phyloP scores from a whole-genome alignment of 2,797 vertebrate genomes.

The Halcyon leucocephala region DNA sequence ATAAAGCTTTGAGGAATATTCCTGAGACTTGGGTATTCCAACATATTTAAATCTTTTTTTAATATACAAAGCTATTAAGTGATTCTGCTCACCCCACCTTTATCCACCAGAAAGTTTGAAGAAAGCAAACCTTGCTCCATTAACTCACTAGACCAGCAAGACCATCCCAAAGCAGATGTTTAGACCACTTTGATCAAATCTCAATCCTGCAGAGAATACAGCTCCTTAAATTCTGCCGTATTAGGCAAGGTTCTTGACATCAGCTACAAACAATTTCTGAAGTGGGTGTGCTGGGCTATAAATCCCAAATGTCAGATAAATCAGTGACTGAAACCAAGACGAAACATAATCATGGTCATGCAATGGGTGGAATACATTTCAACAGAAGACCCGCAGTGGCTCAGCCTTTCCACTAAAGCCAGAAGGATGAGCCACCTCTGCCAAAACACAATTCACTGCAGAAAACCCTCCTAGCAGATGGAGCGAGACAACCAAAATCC shows the following conservation, averaged over 20 bases:
- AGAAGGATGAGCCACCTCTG: neutral
- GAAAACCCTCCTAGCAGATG: neutral
- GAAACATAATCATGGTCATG: neutral
- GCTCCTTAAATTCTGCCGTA: neutral
- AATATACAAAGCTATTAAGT: neutral
- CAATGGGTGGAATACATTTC: neutral
- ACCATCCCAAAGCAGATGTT: neutral
- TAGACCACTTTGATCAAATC: neutral
- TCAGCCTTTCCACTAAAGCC: neutral
- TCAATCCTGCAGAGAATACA: neutral
- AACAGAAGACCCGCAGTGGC: neutral
- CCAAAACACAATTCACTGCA: neutral
- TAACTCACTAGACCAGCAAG: neutral
- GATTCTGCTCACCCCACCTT: neutral
- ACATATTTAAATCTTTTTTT: neutral
- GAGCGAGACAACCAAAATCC: neutral
- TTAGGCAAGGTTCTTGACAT: constrained; percentile 16
- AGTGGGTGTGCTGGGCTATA: neutral
- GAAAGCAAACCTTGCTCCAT: neutral
- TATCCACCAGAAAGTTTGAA: neutral
- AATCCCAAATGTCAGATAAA: constrained; percentile 30
- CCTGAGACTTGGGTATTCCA: neutral
- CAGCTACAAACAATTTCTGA: constrained; percentile 21
- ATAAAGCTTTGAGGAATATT: neutral
- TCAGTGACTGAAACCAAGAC: neutral